Evolutionary conservation across 2,888 invertebrate genomes (phyloP).

Genomic region (Eupithecia centaureata): DNA sequence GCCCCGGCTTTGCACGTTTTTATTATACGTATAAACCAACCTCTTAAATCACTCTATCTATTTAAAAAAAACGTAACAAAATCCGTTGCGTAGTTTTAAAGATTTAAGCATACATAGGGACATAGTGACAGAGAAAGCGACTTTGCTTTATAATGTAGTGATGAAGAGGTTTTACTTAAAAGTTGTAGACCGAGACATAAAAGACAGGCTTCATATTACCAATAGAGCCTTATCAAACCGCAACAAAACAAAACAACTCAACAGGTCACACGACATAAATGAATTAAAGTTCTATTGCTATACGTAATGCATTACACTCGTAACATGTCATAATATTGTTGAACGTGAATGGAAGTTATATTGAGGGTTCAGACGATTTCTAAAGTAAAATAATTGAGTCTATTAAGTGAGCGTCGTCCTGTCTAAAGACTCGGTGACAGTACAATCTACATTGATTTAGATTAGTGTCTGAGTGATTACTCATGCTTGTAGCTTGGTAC

Average conservation of each 20-base stretch:
- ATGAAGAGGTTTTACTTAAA: no score
- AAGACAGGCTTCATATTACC: neutral
- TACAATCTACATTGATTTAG: slow-evolving; percentile 51
- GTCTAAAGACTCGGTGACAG: slow-evolving; percentile 64
- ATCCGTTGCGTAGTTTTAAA: no score
- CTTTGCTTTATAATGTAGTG: no score
- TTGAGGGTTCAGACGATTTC: slow-evolving; percentile 62
- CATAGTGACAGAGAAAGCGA: no score
- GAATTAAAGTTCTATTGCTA: slow-evolving; percentile 24
- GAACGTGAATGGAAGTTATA: slow-evolving; percentile 66
- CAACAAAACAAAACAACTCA: neutral
- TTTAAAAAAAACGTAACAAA: no score
- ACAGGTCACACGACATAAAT: slow-evolving; percentile 27
- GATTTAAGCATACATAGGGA: no score
- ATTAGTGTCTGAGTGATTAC: slow-evolving; percentile 46
- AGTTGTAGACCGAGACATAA: no score
- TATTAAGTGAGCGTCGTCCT: slow-evolving; percentile 63
- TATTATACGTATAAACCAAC: no score
- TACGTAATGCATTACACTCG: slow-evolving; percentile 38
- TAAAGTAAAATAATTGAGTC: slow-evolving; percentile 69
- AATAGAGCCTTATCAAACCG: neutral
- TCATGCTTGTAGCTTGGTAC: neutral
- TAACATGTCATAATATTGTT: slow-evolving; percentile 52
- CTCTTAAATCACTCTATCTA: no score
- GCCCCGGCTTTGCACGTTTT: no score